Percentiles rank a stretch among this genome's conserved stretches.
Conservation (phyloP, 2,888 invertebrate genomes). For the Xestia rhomboidea region DNA sequence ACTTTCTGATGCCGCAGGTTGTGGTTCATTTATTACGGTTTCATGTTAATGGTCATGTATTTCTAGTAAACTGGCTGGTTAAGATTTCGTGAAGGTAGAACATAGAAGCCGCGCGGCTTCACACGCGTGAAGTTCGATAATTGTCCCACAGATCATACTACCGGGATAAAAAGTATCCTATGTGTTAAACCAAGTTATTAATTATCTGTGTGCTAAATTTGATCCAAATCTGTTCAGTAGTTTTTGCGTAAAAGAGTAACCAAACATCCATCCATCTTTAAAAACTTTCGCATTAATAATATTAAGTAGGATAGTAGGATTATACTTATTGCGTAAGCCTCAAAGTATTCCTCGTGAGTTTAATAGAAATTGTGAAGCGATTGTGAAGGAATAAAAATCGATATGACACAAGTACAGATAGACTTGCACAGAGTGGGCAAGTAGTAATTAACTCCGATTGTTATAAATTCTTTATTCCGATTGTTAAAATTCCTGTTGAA, state of each 20-base stretch:
- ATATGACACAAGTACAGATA: background rate
- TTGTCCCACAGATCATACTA: no score
- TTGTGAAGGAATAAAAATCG: background rate
- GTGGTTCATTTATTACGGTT: slow-evolving; percentile 34
- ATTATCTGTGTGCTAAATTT: no score
- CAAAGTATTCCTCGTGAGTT: background rate
- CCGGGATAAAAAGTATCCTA: no score
- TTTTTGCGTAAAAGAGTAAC: no score
- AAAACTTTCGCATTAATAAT: no score
- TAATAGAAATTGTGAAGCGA: no score
- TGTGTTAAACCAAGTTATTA: no score
- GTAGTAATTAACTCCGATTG: background rate
- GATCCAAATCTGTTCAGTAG: no score
- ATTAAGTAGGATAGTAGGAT: background rate
- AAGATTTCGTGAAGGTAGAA: background rate
- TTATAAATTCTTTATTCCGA: background rate
- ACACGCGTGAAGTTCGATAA: no score
- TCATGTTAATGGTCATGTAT: background rate
- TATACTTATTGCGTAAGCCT: background rate
- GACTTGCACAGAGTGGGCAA: background rate
- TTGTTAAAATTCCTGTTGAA: background rate
- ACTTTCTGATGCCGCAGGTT: slow-evolving; percentile 45
- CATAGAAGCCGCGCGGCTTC: no score
- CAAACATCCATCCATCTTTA: no score
- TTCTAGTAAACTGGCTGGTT: background rate